A percentile compares a stretch with the other conserved stretches of the same genome.
Evolutionary conservation across 2,113 vertebrate genomes (phyloP).

Genomic region (Brachypteracias leptosomus): DNA sequence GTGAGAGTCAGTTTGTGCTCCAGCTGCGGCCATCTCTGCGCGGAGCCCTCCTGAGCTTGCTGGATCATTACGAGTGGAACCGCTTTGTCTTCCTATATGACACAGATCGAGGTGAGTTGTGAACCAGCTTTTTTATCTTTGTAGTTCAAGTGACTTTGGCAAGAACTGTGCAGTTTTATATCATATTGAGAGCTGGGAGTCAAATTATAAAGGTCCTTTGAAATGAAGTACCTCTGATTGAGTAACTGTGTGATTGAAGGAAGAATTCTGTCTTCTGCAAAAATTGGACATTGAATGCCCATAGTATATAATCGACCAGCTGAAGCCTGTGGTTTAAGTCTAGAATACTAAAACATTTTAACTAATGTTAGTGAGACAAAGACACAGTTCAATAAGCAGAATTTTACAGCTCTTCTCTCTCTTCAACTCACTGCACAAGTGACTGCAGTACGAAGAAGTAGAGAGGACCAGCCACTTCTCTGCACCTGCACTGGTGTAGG

Average conservation of each 20-base stretch:
- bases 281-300: not conserved
- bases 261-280: not conserved
- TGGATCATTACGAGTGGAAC: slow-evolving; percentile 97
- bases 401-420: not conserved
- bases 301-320: not conserved
- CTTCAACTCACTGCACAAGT: rapidly evolving
- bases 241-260: not conserved
- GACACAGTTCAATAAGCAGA: not conserved
- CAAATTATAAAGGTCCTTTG: not conserved
- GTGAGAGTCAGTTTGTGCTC: slow-evolving; percentile 95
- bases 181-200: not conserved
- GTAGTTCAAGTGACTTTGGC: not conserved
- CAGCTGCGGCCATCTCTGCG: slow-evolving; percentile 93
- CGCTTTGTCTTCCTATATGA: slow-evolving; percentile 97
- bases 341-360: not conserved
- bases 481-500: not conserved
- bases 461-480: not conserved
- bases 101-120: slow-evolving; percentile 89
- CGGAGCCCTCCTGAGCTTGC: slow-evolving; percentile 89
- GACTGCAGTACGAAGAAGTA: not conserved
- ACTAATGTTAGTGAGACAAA: not conserved
- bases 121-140: not conserved
- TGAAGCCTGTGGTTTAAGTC: not conserved
- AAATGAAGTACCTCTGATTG: not conserved
- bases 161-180: not conserved